These are phyloP conservation scores for Heliconius charithonia DNA, from an alignment of 2,888 invertebrate species.

Conservation along the genomic window DNA sequence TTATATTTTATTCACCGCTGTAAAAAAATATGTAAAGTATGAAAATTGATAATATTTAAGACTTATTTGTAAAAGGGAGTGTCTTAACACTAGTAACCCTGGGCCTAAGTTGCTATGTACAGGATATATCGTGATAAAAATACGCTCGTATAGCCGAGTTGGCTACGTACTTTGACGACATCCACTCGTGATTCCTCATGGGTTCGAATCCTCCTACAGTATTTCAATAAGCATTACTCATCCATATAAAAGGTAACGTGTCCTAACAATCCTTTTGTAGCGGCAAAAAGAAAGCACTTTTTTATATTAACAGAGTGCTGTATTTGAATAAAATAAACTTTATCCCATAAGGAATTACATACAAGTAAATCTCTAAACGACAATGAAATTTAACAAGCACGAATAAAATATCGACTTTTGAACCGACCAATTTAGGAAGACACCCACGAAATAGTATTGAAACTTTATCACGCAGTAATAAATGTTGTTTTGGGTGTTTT, in stretches of 20 bases:
- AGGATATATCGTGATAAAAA: too few species aligned
- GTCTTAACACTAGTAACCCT: too few species aligned
- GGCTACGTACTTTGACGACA: too few species aligned
- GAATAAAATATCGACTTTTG: conserved; percentile 77
- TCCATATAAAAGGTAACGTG: conserved; percentile 27
- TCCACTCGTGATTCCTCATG: too few species aligned
- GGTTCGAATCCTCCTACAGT: neutral
- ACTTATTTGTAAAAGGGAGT: too few species aligned
- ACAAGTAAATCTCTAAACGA: conserved; percentile 67
- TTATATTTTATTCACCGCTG: too few species aligned
- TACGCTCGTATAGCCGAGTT: too few species aligned
- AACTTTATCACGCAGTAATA: conserved; percentile 38
- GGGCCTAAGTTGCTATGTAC: too few species aligned
- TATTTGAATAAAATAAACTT: conserved; percentile 53
- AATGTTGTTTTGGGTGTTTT: conserved; percentile 21
- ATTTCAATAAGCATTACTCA: conserved; percentile 18
- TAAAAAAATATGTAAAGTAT: too few species aligned
- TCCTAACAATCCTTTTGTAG: conserved; percentile 28
- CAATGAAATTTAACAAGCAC: conserved; percentile 77
- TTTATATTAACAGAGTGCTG: conserved; percentile 44
- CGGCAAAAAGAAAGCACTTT: conserved; percentile 34
- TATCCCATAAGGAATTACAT: conserved; percentile 55
- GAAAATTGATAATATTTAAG: too few species aligned
- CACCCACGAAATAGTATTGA: conserved; percentile 41
- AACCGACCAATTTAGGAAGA: conserved; percentile 51